Evolutionary conservation across 1,140 invertebrate species (phyloP).

Genomic region (Gryllus bimaculatus): DNA sequence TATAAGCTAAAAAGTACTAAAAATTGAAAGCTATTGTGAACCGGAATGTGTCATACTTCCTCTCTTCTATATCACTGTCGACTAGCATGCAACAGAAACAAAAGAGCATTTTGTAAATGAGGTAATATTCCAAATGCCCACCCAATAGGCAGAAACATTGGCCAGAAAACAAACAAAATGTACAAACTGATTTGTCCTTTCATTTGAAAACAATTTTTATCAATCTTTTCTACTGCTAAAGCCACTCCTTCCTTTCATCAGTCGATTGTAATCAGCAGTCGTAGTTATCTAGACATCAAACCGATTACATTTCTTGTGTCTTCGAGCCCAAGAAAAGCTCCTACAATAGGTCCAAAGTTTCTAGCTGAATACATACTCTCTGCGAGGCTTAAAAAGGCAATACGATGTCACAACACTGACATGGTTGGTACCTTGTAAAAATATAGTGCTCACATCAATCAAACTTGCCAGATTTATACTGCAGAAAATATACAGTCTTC

Average conservation of each 20-base stretch:
- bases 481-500: conserved; percentile 4
- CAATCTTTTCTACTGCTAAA: conserved; percentile 1
- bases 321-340: neutral
- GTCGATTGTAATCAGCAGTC: neutral
- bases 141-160: conserved; percentile 15
- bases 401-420: conserved; percentile 3
- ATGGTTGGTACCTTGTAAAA: neutral
- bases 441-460: conserved; percentile 1
- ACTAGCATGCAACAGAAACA: neutral
- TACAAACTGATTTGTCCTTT: neutral
- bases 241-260: conserved; percentile 3
- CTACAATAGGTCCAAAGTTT: neutral
- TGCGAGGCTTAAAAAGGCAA: conserved; percentile 3
- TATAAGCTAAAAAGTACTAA: conserved; percentile 3
- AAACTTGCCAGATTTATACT: conserved; percentile 5
- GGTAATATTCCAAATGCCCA: neutral
- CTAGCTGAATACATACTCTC: conserved; percentile 4
- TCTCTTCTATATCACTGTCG: conserved; percentile 10
- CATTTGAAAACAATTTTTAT: conserved; percentile 3
- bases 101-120: conserved; percentile 6
- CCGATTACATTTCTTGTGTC: neutral
- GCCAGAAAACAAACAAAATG: conserved; percentile 12
- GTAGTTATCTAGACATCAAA: neutral
- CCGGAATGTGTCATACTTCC: conserved; percentile 12
- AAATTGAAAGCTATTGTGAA: conserved; percentile 11